Evolutionary conservation across 1,140 invertebrate species (phyloP), one percentile per base, ranked within the genome.

Genomic region (Bombyx mandarina): DNA sequence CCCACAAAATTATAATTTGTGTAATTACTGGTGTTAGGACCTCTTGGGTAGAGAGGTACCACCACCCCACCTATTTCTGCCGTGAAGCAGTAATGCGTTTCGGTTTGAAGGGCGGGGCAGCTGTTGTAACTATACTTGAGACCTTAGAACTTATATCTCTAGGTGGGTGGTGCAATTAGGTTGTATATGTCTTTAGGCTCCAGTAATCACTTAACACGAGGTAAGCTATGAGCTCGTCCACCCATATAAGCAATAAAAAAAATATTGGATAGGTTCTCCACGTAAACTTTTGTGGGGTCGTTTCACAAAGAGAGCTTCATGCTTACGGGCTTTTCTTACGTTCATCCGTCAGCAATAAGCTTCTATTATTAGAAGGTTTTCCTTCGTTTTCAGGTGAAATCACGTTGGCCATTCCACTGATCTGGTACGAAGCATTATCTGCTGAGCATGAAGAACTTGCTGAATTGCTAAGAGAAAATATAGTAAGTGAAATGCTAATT

Each of bases 361-460:
- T 45, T 45, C 45, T 35, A 8, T 46, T 45, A 45, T 45, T 7
- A 47, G 26, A 8, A 47, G 35, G 22, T 47, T 12, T 58, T 45
- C 42, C 43, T n/a, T 52, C 12, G 49, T 50, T 43, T 46, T 48
- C 46, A 66, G 64, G 64, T 8, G 55, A 56, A 8, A 48, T 66
- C 35, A 63, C 65, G 2, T 12, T 66, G 2, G 45, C 58, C 0
- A 66, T 56, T 9, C 26, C 60, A 9, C 58, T 66, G 48, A 46
- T 66, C 7, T 69, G 67, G 67, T 58, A 56, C 44, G 64, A 66
- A 12, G 46, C 64, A 2, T 43, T 52, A 18, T 57, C 52, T 7
- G 9, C 44, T 3, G 45, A 54, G 4, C 58, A 62, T 12, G 46
- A 42, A 18, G 51, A 62, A 5, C 5, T 57, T 26, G 35, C 57